phyloP scores from a whole-genome alignment of 2,888 invertebrate species.

The Drosophila neoperkinsi region DNA sequence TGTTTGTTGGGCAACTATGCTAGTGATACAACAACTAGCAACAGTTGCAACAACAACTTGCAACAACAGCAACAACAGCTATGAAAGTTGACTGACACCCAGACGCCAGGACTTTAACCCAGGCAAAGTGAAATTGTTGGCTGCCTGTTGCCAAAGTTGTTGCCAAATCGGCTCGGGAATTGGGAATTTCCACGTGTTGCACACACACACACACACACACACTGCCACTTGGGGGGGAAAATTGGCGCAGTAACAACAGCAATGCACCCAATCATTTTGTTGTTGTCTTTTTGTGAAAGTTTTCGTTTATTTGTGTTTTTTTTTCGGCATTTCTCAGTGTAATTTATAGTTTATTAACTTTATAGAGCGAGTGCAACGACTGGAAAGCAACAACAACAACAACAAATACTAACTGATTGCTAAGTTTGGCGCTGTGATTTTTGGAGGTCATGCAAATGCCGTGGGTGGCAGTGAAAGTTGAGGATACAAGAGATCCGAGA shows the following conservation, averaged over 20 bases:
- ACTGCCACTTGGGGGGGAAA: conserved; percentile 39
- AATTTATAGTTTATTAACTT: conserved; percentile 81
- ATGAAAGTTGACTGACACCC: conserved; percentile 81
- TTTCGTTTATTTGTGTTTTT: conserved; percentile 19
- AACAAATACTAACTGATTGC: conserved; percentile 17
- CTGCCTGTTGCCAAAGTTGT: conserved; percentile 40
- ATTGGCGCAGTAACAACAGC: conserved; percentile 63
- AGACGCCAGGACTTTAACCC: conserved; percentile 80
- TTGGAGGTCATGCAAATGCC: conserved; percentile 74
- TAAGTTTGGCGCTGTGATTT: conserved; percentile 22
- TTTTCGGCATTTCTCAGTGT: conserved; percentile 70
- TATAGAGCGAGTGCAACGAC: conserved; percentile 76
- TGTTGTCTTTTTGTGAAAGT: conserved; percentile 65
- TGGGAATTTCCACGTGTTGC: conserved; percentile 76
- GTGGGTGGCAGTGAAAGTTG: conserved; percentile 77
- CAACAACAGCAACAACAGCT: conserved; percentile 39
- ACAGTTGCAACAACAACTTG: conserved; percentile 15
- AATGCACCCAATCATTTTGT: conserved; percentile 44
- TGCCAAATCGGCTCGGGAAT: conserved; percentile 46
- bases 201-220: conserved; percentile 57
- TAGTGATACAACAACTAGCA: conserved; percentile 62
- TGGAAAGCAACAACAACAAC: conserved; percentile 56
- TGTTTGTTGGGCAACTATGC: conserved; percentile 77
- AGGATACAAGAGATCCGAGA: not conserved
- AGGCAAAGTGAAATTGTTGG: conserved; percentile 79